A percentile compares a stretch with the other conserved stretches of the same genome.
Evolutionary conservation across 1,140 invertebrate genomes (phyloP).

Genomic region (Drosophila sulfurigaster): DNA sequence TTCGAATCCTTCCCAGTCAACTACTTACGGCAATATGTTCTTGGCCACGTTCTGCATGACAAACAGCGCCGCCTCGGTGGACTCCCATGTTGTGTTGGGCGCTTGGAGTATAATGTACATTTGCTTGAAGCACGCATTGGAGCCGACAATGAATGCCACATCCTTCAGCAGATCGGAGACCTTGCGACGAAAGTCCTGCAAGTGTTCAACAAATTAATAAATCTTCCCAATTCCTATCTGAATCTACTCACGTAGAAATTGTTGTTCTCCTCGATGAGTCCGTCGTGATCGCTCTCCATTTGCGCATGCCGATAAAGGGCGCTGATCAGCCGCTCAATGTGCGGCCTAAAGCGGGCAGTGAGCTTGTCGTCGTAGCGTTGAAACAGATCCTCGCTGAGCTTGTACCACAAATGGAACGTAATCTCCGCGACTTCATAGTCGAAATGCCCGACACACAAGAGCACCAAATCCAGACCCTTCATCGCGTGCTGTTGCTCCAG

Average conservation of each 20-base stretch:
- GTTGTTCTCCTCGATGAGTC: slow-evolving; percentile 94
- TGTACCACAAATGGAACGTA: slow-evolving; percentile 98
- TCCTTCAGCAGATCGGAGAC: slow-evolving; percentile 98
- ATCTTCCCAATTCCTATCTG: background rate
- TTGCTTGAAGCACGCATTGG: slow-evolving; percentile 95
- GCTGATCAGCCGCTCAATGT: slow-evolving; percentile 95
- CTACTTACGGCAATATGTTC: slow-evolving; percentile 96
- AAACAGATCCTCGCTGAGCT: slow-evolving; percentile 97
- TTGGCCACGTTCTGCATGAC: slow-evolving; percentile 98
- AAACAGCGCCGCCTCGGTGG: slow-evolving; percentile 97
- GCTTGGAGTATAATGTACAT: slow-evolving; percentile 92
- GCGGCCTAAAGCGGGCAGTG: slow-evolving; percentile 93
- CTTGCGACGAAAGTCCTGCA: slow-evolving; percentile 93
- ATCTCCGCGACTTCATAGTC: slow-evolving; percentile 99
- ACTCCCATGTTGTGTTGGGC: slow-evolving; percentile 93
- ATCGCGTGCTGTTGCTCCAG: slow-evolving; percentile 92
- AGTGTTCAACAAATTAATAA: slow-evolving; percentile 36
- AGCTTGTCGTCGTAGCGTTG: slow-evolving; percentile 92
- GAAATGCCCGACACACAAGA: slow-evolving; percentile 97
- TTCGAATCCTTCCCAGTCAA: background rate
- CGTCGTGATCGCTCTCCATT: slow-evolving; percentile 96
- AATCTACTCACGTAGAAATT: slow-evolving; percentile 87
- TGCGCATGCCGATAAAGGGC: slow-evolving; percentile 94
- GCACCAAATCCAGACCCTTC: slow-evolving; percentile 94
- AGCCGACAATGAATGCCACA: slow-evolving; percentile 98